Evolutionary conservation across 2,113 vertebrate species (phyloP), one percentile per base, ranked within the genome.

Genomic region (Onychostoma macrolepis): DNA sequence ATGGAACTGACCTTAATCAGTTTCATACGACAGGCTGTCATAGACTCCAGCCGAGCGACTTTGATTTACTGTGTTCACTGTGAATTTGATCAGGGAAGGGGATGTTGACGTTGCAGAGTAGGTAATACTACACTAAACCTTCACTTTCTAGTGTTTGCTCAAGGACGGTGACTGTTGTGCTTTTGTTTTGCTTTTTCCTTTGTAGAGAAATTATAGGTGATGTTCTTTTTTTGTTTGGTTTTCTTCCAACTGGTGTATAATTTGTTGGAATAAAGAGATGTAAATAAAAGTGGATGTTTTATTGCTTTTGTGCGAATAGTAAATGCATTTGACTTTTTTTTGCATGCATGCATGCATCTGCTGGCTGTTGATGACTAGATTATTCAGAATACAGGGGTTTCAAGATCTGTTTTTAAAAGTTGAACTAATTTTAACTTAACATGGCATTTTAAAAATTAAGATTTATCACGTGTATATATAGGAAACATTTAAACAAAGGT

Each of bases 1-100:
- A 96, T 95, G 95, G 95, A 96, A 95, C 96, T 96, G 96, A 96
- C 96, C 95, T 95, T 96, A 96, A 90, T 88, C 83, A 79, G 81
- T 83, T 88, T 74, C 85, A 81, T 87, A 61, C 80, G 71, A 50
- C 71, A 71, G 58, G 43, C 84, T 82, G 78, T 53, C 83, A 71
- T 43, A 50, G 83, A 85, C 75, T 38, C 53, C 41, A 74, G 81
- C 69, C 69, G 38, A 87, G 86, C 30, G 26, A 79, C 83, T 71
- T 43, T 80, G 61, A 85, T 74, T 81, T 82, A 58, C 78, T 56
- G 65, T 36, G 13, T 65, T 87, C 76, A 56, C 83, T 17, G 58
- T n/a, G 65, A 38, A 79, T 71, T 86, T 80, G 33, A 86, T 80
- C 79, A 72, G 74, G 24, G 45, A 86, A 56, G 8, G 85, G 63